Evolutionary conservation across 2,797 vertebrate species (phyloP), one percentile per base, ranked within the genome.

Genomic region (Bradypodion ventrale): DNA sequence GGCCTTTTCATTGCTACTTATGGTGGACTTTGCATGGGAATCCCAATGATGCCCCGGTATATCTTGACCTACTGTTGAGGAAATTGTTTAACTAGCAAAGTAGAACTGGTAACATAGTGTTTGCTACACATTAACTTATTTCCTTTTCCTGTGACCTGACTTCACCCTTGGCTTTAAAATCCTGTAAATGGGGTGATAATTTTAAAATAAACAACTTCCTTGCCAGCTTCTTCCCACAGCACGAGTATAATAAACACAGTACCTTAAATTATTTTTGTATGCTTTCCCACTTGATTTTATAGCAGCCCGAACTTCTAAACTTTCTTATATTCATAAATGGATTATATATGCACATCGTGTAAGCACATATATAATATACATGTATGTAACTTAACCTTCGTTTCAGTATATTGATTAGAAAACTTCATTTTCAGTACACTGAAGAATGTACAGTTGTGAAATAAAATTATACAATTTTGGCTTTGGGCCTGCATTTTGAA

Each of bases 121-220:
- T 87, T 87, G 75, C 89, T 37, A 23, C 52, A 63, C 42, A n/a
- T 66, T 79, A 6, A 88, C 83, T 83, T 23, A 44, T 90, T 93
- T 93, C 88, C 89, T 89, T 93, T 93, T 88, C 86, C 75, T 91
- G 84, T 90, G 90, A 87, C 83, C 83, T 94, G 86, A 84, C 86
- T 90, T 91, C 79, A 89, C 52, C 86, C 84, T 89, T 90, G 90
- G 77, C 87, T 90, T 87, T 90, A 87, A 88, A 89, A 89, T 93
- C 87, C 87, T 92, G 88, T 91, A 93, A 93, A 94, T 80, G 86
- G 87, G 89, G 91, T 93, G 93, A 91, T 94, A 94, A 94, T 93
- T 94, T 92, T 89, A 84, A 92, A 90, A 90, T 85, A 94, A 94
- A 93, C 90, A 93, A 52, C 56, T 87, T 89, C 89, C 81, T 92